Evolutionary conservation across 2,113 vertebrate genomes (phyloP).

Genomic region (Sphaerodactylus townsendi): DNA sequence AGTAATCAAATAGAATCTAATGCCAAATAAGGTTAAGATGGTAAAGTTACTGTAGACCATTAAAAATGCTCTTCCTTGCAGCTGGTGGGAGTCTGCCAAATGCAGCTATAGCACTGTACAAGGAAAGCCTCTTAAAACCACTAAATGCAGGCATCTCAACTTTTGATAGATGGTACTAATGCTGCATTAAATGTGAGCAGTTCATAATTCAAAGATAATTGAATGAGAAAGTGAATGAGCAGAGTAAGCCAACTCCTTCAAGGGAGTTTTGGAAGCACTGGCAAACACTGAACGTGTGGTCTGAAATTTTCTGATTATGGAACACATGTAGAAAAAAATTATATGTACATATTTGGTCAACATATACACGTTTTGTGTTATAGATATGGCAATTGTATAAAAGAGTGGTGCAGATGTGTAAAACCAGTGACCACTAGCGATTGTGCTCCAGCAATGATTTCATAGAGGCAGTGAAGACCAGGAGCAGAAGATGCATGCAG

Average conservation of each 20-base stretch:
- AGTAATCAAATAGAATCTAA: constrained; percentile 1
- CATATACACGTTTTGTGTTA: too few species aligned
- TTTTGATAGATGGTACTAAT: constrained; percentile 14
- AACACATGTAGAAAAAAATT: neutral
- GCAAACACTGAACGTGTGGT: neutral
- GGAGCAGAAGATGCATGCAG: neutral
- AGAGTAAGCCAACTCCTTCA: constrained; percentile 2
- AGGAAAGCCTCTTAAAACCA: neutral
- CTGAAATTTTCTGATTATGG: neutral
- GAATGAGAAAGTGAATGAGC: constrained; percentile 4
- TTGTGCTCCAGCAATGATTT: neutral
- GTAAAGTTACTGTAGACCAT: neutral
- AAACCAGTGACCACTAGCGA: neutral
- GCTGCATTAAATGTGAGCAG: constrained; percentile 18
- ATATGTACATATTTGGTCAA: too few species aligned
- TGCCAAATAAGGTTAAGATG: constrained; percentile 20
- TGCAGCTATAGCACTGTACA: neutral
- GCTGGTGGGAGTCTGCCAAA: neutral
- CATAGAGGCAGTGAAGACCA: neutral
- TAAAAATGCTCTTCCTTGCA: constrained; percentile 7
- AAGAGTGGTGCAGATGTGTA: neutral
- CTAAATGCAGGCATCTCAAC: constrained; percentile 6
- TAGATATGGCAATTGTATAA: neutral
- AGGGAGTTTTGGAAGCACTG: neutral
- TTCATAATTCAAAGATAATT: constrained; percentile 23